Conservation (phyloP, 2,888 invertebrate genomes). For the Gari tellinella region DNA sequence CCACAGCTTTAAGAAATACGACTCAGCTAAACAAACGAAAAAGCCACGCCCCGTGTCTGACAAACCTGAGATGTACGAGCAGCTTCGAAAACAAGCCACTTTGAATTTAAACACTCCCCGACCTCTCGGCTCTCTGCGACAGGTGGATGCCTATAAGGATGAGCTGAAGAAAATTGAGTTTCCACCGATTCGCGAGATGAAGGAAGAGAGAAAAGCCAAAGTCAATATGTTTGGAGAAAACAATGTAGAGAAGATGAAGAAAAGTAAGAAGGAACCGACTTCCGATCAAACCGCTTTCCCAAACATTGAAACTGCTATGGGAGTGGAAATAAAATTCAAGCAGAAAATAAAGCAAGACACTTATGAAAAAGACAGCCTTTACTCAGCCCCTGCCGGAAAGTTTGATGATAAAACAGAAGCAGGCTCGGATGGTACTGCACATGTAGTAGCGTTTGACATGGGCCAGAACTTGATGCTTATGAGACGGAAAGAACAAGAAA, state of each 20-base stretch:
- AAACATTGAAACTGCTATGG: slow-evolving; percentile 52
- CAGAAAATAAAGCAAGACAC: slow-evolving; percentile 26
- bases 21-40: slow-evolving; percentile 24
- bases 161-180: slow-evolving; percentile 49
- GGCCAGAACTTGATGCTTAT: slow-evolving; percentile 46
- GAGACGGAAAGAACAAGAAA: slow-evolving; percentile 38
- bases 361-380: slow-evolving; percentile 34
- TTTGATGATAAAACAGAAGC: slow-evolving; percentile 22
- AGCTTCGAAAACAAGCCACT: slow-evolving; percentile 15
- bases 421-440: background rate
- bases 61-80: slow-evolving; percentile 46
- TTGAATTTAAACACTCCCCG: slow-evolving; percentile 19
- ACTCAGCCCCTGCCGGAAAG: slow-evolving; percentile 47
- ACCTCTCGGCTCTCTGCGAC: slow-evolving; percentile 52
- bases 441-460: slow-evolving; percentile 33
- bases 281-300: slow-evolving; percentile 31
- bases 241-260: background rate
- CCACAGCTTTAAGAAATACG: slow-evolving; percentile 46
- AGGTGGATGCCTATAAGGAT: slow-evolving; percentile 42
- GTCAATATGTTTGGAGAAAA: slow-evolving; percentile 52
- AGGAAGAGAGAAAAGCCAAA: slow-evolving; percentile 7
- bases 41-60: slow-evolving; percentile 51
- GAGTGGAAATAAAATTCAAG: slow-evolving; percentile 46
- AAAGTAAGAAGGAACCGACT: background rate
- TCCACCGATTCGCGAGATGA: slow-evolving; percentile 10